These are phyloP conservation scores for Ancistrus triradiatus DNA, from an alignment of 2,113 vertebrate species.

Conservation along the genomic window DNA sequence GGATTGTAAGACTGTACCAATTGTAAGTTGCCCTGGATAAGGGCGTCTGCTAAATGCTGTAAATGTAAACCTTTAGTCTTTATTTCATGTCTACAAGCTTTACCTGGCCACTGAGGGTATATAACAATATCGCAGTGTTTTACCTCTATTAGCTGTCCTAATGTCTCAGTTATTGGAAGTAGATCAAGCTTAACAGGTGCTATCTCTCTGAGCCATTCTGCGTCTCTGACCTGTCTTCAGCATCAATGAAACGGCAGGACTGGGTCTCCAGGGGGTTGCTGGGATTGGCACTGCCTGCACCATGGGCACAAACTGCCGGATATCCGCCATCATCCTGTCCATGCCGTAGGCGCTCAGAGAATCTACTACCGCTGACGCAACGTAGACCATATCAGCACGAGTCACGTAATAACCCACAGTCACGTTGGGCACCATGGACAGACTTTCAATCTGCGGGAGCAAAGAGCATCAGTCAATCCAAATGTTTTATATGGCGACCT, in stretches of 20 bases:
- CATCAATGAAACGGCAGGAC: constrained; percentile 78
- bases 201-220: neutral
- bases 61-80: neutral
- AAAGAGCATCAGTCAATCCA: constrained; percentile 3
- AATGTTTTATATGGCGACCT: neutral
- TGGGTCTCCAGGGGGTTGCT: constrained; percentile 77
- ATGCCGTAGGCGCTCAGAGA: constrained; percentile 76
- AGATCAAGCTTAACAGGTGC: constrained; percentile 4
- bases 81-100: neutral
- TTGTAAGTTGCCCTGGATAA: too few relatives aligned
- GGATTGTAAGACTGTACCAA: too few relatives aligned
- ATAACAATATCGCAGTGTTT: too few relatives aligned
- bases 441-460: constrained; percentile 78
- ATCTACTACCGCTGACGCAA: constrained; percentile 76
- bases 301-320: constrained; percentile 80
- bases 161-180: neutral
- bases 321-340: constrained; percentile 82
- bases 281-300: constrained; percentile 82
- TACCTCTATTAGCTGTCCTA: too few relatives aligned
- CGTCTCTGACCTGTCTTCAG: constrained; percentile 85
- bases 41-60: too few relatives aligned
- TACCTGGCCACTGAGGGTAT: too few relatives aligned
- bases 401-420: constrained; percentile 88
- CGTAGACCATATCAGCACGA: constrained; percentile 76
- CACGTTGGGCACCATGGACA: constrained; percentile 82